A percentile compares a stretch with the other conserved stretches of the same genome.
These are phyloP conservation scores for Chloropsis hardwickii DNA, from an alignment of 2,113 vertebrate species.

Conservation along the genomic window DNA sequence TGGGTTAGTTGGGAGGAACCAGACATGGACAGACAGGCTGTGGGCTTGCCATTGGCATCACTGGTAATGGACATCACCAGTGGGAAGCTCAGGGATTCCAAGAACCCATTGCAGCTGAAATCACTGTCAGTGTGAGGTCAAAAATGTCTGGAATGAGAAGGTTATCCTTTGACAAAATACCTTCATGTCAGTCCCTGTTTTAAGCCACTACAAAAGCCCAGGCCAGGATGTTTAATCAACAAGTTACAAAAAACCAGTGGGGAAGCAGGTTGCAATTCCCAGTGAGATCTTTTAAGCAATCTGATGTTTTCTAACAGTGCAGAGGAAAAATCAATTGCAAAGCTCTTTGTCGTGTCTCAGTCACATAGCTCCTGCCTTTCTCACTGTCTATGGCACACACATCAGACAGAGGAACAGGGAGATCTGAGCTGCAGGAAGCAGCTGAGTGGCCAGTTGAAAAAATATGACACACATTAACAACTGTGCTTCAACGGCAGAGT, in stretches of 20 bases:
- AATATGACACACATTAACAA: background rate
- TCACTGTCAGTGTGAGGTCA: slow-evolving; percentile 7
- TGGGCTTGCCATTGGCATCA: background rate
- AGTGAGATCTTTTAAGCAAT: background rate
- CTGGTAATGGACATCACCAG: background rate
- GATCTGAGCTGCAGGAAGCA: background rate
- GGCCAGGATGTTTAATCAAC: background rate
- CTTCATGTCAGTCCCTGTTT: background rate
- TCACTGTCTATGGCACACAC: background rate
- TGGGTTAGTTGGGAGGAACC: slow-evolving; percentile 5
- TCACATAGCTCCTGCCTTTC: background rate
- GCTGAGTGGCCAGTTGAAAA: background rate
- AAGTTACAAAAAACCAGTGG: background rate
- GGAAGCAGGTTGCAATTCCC: background rate
- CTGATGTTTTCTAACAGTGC: background rate
- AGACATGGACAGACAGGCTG: background rate
- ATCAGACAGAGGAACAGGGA: background rate
- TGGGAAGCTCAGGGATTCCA: slow-evolving; percentile 16
- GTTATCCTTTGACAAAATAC: background rate
- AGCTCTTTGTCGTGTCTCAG: background rate
- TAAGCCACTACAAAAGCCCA: background rate
- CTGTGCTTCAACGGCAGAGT: background rate
- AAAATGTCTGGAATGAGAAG: slow-evolving; percentile 1
- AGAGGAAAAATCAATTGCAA: background rate
- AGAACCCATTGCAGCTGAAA: slow-evolving; percentile 53